Evolutionary conservation across 2,113 vertebrate genomes (phyloP).

Genomic region (human): DNA sequence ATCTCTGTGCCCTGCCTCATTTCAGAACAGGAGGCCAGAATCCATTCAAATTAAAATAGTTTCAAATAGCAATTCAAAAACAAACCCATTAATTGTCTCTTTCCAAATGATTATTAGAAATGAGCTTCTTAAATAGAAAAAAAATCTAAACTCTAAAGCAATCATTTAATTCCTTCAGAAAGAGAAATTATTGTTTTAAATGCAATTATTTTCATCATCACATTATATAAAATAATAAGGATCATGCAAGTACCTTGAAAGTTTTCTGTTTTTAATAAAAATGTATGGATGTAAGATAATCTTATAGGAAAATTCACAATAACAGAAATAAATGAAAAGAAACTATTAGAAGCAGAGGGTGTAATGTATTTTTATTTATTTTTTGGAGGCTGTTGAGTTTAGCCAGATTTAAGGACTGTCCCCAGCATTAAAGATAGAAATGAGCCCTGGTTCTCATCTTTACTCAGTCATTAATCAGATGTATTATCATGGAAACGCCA

Average conservation of each 20-base stretch:
- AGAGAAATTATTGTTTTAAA: neutral
- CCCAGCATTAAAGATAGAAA: neutral
- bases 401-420: neutral
- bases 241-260: neutral
- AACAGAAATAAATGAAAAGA: neutral
- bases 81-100: neutral
- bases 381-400: neutral
- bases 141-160: neutral
- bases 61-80: neutral
- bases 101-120: slow-evolving; percentile 35
- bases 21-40: neutral
- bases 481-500: neutral
- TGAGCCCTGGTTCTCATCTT: neutral
- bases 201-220: neutral
- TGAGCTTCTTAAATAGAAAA: slow-evolving; percentile 34
- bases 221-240: neutral
- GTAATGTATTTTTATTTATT: neutral
- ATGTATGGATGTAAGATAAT: neutral
- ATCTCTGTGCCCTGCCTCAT: neutral
- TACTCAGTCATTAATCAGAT: neutral
- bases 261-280: neutral
- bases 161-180: neutral
- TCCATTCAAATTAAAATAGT: slow-evolving; percentile 16
- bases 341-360: neutral
- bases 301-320: neutral